Percentiles rank a stretch among this genome's conserved stretches.
Conservation (phyloP, 2,113 vertebrate genomes). For the Cricetomys ansorgei region DNA sequence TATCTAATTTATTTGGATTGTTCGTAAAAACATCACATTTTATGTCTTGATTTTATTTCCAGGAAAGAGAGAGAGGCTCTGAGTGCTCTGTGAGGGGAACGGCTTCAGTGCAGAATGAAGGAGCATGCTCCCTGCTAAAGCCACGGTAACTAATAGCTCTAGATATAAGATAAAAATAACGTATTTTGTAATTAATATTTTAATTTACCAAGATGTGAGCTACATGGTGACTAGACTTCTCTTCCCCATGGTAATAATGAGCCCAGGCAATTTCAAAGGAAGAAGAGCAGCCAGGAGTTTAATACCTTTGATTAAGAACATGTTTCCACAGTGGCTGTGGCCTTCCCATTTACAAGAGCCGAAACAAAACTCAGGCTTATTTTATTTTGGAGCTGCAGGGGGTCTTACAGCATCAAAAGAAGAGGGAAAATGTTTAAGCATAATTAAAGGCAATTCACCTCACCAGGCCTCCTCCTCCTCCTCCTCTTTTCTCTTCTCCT, state of each 20-base stretch:
- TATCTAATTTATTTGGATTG: constrained; percentile 71
- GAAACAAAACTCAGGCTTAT: constrained; percentile 86
- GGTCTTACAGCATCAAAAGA: constrained; percentile 85
- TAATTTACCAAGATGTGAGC: constrained; percentile 86
- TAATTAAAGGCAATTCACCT: constrained; percentile 89
- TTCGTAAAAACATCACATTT: constrained; percentile 77
- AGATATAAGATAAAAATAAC: constrained; percentile 87
- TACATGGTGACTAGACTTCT: constrained; percentile 85
- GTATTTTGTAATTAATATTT: constrained; percentile 89
- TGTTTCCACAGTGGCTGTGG: constrained; percentile 86
- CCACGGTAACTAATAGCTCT: constrained; percentile 82
- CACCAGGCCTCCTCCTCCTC: constrained; percentile 84
- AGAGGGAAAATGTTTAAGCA: constrained; percentile 85
- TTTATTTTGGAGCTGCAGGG: constrained; percentile 87
- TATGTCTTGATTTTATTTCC: constrained; percentile 78
- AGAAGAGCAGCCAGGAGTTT: constrained; percentile 86
- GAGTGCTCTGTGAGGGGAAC: constrained; percentile 81
- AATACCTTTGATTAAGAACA: constrained; percentile 88
- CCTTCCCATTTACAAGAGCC: constrained; percentile 81
- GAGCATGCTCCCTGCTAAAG: constrained; percentile 53
- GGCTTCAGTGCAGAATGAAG: constrained; percentile 68
- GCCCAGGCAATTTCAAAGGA: constrained; percentile 85
- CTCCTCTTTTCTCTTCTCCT: constrained; percentile 66
- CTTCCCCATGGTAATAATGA: constrained; percentile 85
- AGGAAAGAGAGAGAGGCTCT: constrained; percentile 64